A percentile compares a stretch with the other conserved stretches of the same genome.
Conservation (phyloP, 2,888 invertebrate genomes). For the Pollenia amentaria region DNA sequence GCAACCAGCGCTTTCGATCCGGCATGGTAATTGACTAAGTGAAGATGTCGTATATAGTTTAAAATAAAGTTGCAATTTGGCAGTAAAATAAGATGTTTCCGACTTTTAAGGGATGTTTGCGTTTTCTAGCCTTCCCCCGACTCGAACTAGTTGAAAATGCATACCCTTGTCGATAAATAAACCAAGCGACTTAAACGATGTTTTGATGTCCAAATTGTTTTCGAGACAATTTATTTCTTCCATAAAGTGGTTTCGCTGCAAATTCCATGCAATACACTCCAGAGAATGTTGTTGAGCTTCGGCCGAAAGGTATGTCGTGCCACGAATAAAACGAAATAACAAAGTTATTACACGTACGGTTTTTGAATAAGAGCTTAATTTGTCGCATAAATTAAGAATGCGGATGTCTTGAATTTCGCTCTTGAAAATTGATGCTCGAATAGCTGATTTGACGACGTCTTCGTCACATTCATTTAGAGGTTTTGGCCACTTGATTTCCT, state of each 20-base stretch:
- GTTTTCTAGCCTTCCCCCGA: constrained; percentile 59
- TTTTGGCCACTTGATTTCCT: constrained; percentile 28
- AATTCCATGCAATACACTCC: constrained; percentile 25
- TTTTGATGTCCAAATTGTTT: constrained; percentile 22
- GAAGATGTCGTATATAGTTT: constrained; percentile 54
- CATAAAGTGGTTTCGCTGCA: constrained; percentile 12
- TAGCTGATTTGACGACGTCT: constrained; percentile 26
- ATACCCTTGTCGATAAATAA: constrained; percentile 21
- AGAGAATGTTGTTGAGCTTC: constrained; percentile 6
- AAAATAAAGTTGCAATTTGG: constrained; percentile 46
- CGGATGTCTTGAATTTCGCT: constrained; percentile 20
- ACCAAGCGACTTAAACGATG: constrained; percentile 20
- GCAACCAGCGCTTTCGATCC: constrained; percentile 66
- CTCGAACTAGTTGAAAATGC: constrained; percentile 13
- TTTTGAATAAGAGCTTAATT: constrained; percentile 26
- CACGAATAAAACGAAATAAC: constrained; percentile 9
- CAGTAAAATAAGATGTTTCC: constrained; percentile 20
- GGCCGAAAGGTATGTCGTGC: neutral
- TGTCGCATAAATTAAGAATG: constrained; percentile 33
- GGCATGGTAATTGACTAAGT: constrained; percentile 68
- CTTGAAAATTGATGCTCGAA: constrained; percentile 44
- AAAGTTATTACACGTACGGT: constrained; percentile 8
- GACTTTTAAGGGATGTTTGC: constrained; percentile 37
- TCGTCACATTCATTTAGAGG: constrained; percentile 5
- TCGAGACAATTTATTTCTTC: constrained; percentile 19